Percentiles rank a stretch among this genome's conserved stretches.
Evolutionary conservation across 1,140 invertebrate genomes (phyloP).

Genomic region (Hesperophylax magnus): DNA sequence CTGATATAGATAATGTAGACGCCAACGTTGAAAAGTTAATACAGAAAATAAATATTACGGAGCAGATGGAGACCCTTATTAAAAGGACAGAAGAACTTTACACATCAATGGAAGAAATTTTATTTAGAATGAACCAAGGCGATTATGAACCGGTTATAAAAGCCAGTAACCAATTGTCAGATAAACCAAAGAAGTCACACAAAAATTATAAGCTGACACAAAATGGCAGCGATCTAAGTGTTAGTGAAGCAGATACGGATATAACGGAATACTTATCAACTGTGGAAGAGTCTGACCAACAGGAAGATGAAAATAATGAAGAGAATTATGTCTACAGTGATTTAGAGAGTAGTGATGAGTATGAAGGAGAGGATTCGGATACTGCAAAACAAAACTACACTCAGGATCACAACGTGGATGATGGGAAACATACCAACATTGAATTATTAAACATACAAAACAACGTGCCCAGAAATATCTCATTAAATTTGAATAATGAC

Average conservation of each 20-base stretch:
- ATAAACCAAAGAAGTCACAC: not conserved
- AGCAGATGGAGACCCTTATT: not conserved
- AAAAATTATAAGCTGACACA: not conserved
- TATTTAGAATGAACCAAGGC: not conserved
- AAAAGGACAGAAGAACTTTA: not conserved
- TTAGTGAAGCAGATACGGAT: not conserved
- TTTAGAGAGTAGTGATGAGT: not conserved
- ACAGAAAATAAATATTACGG: not conserved
- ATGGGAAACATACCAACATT: too few species aligned
- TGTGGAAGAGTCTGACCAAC: not conserved
- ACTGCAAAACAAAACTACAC: not conserved
- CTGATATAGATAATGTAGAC: not conserved
- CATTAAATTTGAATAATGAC: too few species aligned
- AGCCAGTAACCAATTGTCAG: not conserved
- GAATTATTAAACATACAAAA: too few species aligned
- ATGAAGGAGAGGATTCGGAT: not conserved
- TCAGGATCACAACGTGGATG: too few species aligned
- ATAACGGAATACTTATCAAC: too few species aligned
- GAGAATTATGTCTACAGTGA: not conserved
- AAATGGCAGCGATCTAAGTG: not conserved
- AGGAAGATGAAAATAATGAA: not conserved
- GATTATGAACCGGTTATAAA: not conserved
- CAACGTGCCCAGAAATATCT: too few species aligned
- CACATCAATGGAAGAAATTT: conserved; percentile 12
- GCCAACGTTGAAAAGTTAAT: not conserved